Evolutionary conservation across 2,113 vertebrate species (phyloP).

Genomic region (Lepisosteus osseus): DNA sequence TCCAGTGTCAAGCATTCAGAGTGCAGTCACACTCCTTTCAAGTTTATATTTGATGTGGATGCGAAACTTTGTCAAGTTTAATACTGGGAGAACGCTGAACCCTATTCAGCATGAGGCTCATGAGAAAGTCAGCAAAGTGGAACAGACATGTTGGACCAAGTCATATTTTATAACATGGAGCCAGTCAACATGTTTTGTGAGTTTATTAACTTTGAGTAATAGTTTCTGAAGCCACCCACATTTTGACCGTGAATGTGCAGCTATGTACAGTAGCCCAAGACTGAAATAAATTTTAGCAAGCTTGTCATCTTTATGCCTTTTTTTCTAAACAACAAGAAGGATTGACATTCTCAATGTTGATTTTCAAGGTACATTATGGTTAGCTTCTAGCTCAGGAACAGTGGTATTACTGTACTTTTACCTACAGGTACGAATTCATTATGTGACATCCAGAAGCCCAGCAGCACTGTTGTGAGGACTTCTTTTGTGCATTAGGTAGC

Average conservation of each 20-base stretch:
- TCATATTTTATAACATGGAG: constrained; percentile 13
- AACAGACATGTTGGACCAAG: no score
- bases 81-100: constrained; percentile 15
- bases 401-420: background rate
- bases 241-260: constrained; percentile 33
- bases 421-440: background rate
- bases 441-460: background rate
- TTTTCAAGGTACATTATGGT: constrained; percentile 8
- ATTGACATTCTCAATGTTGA: background rate
- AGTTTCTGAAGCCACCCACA: constrained; percentile 34
- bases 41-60: background rate
- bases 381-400: background rate
- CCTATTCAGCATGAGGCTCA: constrained; percentile 18
- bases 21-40: background rate
- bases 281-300: constrained; percentile 38
- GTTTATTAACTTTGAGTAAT: constrained; percentile 40
- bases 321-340: background rate
- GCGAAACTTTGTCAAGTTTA: constrained; percentile 14
- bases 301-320: background rate
- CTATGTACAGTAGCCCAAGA: constrained; percentile 27
- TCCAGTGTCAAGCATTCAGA: no score
- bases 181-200: constrained; percentile 30
- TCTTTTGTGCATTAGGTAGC: background rate
- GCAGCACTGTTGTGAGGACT: background rate
- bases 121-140: constrained; percentile 21